These are phyloP conservation scores for Centroberyx gerrardi DNA, from an alignment of 2,797 vertebrate genomes.

Conservation along the genomic window DNA sequence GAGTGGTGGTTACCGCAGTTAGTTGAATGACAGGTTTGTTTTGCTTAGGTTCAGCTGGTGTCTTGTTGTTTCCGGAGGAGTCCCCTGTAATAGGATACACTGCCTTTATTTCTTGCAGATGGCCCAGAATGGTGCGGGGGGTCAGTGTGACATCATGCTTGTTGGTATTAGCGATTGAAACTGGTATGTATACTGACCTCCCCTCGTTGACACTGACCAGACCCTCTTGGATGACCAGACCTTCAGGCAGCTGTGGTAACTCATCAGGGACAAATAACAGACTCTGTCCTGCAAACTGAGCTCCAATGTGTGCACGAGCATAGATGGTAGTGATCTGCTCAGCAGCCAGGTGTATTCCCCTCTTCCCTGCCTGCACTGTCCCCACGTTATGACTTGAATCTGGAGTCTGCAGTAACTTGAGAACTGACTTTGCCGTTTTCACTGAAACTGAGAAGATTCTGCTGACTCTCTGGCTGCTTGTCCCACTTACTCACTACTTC, in stretches of 20 bases:
- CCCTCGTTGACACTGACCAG: slow-evolving; percentile 3
- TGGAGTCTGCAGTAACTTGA: slow-evolving; percentile 1
- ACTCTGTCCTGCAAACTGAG: not conserved
- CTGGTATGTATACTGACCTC: not conserved
- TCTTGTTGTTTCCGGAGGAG: too few species aligned
- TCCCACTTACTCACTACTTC: not conserved
- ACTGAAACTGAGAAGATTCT: slow-evolving; percentile 1
- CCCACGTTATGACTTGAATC: not conserved
- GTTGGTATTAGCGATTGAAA: slow-evolving; percentile 17
- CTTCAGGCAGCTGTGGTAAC: slow-evolving; percentile 1
- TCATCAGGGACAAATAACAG: slow-evolving; percentile 23
- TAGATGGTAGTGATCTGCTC: slow-evolving; percentile 16
- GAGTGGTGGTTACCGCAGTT: too few species aligned
- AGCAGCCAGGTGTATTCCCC: not conserved
- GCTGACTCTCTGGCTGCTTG: slow-evolving; percentile 4
- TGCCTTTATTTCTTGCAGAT: slow-evolving; percentile 1
- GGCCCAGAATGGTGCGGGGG: slow-evolving; percentile 1
- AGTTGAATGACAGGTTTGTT: too few species aligned
- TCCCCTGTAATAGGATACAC: too few species aligned
- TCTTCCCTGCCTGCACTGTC: slow-evolving; percentile 6
- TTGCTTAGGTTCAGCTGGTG: too few species aligned
- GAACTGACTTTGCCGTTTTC: not conserved
- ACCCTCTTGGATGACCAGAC: not conserved
- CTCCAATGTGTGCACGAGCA: slow-evolving; percentile 1
- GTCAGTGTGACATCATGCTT: slow-evolving; percentile 9